Evolutionary conservation across 2,113 vertebrate genomes (phyloP).

Genomic region (Oreochromis aureus): DNA sequence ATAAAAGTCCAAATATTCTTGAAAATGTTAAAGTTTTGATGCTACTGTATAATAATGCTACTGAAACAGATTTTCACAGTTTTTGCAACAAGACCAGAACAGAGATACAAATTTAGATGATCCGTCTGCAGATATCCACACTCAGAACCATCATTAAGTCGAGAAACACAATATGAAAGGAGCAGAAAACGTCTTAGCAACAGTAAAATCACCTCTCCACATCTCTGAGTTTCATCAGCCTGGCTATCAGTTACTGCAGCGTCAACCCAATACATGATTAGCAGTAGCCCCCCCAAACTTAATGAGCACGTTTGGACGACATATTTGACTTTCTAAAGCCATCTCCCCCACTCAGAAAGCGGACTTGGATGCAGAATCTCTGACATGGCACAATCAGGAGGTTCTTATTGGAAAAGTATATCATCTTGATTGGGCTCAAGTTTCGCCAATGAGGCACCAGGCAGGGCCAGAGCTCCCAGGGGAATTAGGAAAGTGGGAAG

Average conservation of each 20-base stretch:
- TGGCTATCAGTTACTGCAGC: slow-evolving; percentile 51
- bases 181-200: background rate
- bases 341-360: background rate
- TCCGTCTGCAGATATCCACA: background rate
- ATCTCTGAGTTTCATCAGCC: background rate
- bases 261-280: slow-evolving; percentile 31
- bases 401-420: slow-evolving; percentile 46
- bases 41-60: background rate
- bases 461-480: slow-evolving; percentile 26
- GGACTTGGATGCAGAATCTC: slow-evolving; percentile 45
- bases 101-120: background rate
- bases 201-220: background rate
- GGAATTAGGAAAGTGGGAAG: slow-evolving; percentile 52
- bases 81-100: background rate
- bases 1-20: background rate
- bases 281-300: slow-evolving; percentile 4
- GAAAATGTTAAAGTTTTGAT: background rate
- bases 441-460: slow-evolving; percentile 68
- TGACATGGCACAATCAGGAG: slow-evolving; percentile 66
- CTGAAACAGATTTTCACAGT: background rate
- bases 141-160: background rate
- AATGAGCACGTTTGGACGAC: slow-evolving; percentile 15
- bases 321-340: background rate
- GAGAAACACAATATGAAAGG: background rate
- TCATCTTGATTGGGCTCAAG: slow-evolving; percentile 65